Evolutionary conservation across 2,113 vertebrate genomes (phyloP).

Genomic region (Nycticebus coucang): DNA sequence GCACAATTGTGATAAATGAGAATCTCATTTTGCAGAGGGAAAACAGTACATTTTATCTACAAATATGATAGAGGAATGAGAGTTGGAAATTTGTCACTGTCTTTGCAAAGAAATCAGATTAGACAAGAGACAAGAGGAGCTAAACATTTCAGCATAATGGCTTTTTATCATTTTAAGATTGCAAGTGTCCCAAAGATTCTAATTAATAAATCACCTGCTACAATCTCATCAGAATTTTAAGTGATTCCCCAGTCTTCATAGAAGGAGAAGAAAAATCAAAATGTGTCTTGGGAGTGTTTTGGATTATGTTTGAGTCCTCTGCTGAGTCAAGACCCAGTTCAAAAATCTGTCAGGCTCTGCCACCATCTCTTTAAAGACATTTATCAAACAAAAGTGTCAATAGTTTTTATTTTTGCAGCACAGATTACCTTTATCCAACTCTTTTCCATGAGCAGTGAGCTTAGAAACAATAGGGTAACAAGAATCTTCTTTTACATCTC

Average conservation of each 20-base stretch:
- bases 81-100: slow-evolving; percentile 4
- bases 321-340: neutral
- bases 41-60: neutral
- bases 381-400: neutral
- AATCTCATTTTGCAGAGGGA: neutral
- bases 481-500: neutral
- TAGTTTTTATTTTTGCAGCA: neutral
- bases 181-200: neutral
- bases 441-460: neutral
- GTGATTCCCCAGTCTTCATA: neutral
- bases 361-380: neutral
- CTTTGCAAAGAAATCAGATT: neutral
- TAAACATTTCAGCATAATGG: neutral
- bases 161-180: neutral
- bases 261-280: neutral
- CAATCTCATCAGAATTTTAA: neutral
- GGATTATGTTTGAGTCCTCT: neutral
- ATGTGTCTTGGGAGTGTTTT: neutral
- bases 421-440: neutral
- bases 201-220: neutral
- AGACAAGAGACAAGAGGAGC: neutral
- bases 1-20: neutral
- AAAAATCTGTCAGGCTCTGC: neutral
- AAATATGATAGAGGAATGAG: neutral
- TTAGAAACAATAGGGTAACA: neutral